Conservation (phyloP, 1,140 invertebrate species). For the Drosophila aff. region DNA sequence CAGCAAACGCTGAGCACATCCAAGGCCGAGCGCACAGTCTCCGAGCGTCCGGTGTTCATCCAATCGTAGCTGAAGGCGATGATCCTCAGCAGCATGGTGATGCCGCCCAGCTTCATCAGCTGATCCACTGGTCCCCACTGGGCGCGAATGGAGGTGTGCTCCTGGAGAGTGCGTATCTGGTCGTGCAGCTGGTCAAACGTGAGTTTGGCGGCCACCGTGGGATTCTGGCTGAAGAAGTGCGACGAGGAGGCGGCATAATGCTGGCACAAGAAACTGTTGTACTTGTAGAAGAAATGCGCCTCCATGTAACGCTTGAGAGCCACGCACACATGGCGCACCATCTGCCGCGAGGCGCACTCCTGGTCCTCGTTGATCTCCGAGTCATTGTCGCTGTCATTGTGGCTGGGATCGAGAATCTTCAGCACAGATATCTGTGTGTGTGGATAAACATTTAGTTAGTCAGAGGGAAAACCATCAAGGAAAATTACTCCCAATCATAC, state of each 20-base stretch:
- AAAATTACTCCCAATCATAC: too few species aligned
- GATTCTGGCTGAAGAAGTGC: slow-evolving; percentile 65
- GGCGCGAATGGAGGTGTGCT: slow-evolving; percentile 90
- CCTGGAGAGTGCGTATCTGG: slow-evolving; percentile 92
- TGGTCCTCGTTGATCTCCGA: slow-evolving; percentile 93
- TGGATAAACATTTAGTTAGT: background rate
- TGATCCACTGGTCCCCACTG: slow-evolving; percentile 95
- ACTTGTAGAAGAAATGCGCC: slow-evolving; percentile 94
- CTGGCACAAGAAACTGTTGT: slow-evolving; percentile 90
- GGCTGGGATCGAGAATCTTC: slow-evolving; percentile 86
- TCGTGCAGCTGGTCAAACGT: slow-evolving; percentile 92
- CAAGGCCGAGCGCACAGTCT: slow-evolving; percentile 95
- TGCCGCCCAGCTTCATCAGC: slow-evolving; percentile 93
- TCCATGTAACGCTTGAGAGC: slow-evolving; percentile 97
- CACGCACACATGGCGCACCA: slow-evolving; percentile 95
- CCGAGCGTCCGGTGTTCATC: slow-evolving; percentile 94
- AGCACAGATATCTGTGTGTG: slow-evolving; percentile 91
- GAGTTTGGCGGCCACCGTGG: slow-evolving; percentile 84
- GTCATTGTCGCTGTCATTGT: slow-evolving; percentile 89
- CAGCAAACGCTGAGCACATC: slow-evolving; percentile 96
- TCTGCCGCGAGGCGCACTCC: slow-evolving; percentile 96
- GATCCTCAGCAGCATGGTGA: slow-evolving; percentile 93
- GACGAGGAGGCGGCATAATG: slow-evolving; percentile 65
- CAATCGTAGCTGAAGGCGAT: slow-evolving; percentile 96
- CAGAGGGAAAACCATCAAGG: too few species aligned